Percentiles rank a stretch among this genome's conserved stretches.
phyloP scores from a whole-genome alignment of 2,888 invertebrate genomes.

The Mythimna impura region DNA sequence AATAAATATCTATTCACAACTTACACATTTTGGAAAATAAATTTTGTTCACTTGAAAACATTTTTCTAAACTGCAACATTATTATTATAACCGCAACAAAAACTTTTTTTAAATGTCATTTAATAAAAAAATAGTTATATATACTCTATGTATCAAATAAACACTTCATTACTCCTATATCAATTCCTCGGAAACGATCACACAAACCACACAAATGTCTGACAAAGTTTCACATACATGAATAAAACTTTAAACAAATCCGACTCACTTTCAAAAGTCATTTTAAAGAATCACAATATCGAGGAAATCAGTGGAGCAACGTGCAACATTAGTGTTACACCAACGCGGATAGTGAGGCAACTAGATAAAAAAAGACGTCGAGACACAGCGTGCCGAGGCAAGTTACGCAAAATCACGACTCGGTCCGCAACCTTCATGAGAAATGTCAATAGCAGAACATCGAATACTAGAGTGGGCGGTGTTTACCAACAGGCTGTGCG shows the following conservation, averaged over 20 bases:
- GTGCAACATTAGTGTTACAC: slow-evolving; percentile 70
- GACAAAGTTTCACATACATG: slow-evolving; percentile 36
- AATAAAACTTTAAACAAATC: slow-evolving; percentile 36
- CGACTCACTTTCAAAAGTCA: slow-evolving; percentile 73
- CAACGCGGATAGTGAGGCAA: slow-evolving; percentile 77
- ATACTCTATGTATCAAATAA: slow-evolving; percentile 4
- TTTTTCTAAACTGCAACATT: slow-evolving; percentile 54
- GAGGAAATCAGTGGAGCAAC: slow-evolving; percentile 64
- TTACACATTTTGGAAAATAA: slow-evolving; percentile 51
- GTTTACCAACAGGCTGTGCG: slow-evolving; percentile 74
- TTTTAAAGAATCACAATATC: slow-evolving; percentile 61
- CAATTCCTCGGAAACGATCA: slow-evolving; percentile 18
- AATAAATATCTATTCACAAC: slow-evolving; percentile 14
- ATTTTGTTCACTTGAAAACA: slow-evolving; percentile 51
- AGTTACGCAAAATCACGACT: slow-evolving; percentile 89
- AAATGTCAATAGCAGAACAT: slow-evolving; percentile 88
- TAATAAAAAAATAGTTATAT: background rate
- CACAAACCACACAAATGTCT: slow-evolving; percentile 36
- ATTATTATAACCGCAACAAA: slow-evolving; percentile 4
- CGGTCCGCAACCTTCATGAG: slow-evolving; percentile 84
- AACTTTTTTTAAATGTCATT: slow-evolving; percentile 8
- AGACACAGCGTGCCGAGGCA: slow-evolving; percentile 77
- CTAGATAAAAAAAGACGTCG: slow-evolving; percentile 81
- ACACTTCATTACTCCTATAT: slow-evolving; percentile 9
- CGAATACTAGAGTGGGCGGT: slow-evolving; percentile 74